Evolutionary conservation across 1,140 invertebrate genomes (phyloP), one percentile per base, ranked within the genome.

Genomic region (Capitella teleta): DNA sequence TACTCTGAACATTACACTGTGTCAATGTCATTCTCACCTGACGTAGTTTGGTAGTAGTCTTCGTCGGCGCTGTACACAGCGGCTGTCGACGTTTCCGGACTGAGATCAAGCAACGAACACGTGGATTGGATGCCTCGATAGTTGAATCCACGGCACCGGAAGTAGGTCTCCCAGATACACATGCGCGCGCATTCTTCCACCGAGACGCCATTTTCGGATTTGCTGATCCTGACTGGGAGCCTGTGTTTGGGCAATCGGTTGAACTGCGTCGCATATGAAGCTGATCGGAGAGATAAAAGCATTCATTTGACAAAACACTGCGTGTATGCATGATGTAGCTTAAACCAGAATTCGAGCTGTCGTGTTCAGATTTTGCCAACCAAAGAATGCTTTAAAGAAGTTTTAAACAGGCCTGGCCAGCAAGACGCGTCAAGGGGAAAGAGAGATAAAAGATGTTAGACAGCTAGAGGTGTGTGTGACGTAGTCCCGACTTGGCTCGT

Each of bases 71-170:
- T 24, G 21, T 16, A 25, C 8, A 44, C 16, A 25, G 26, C 42
- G 25, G 23, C 42, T 6, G 21, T 44, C 16, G 21, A 24, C 8
- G 21, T 56, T 2, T 54, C 47, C 5, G 54, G 57, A 28, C 51
- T 58, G 6, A 55, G 46, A 10, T 62, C 60, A 3, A 63, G 63
- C 16, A 68, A 48, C 59, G 60, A 64, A 49, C 66, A 68, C 44
- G 58, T 63, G 30, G 50, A 37, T 2, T 55, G 26, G 18, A 48
- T 46, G 2, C 49, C 48, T 19, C 62, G 63, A 38, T 61, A 67
- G 49, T 67, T 64, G 56, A 67, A 68, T 1, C 64, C 66, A 18
- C 50, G 47, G 51, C 66, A 68, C 50, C 59, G 58, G 56, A 68
- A 68, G 12, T 38, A 47, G 47, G 58, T 57, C 50, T 67, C 66